phyloP scores from a whole-genome alignment of 2,888 invertebrate species.

The Beris morrisii region DNA sequence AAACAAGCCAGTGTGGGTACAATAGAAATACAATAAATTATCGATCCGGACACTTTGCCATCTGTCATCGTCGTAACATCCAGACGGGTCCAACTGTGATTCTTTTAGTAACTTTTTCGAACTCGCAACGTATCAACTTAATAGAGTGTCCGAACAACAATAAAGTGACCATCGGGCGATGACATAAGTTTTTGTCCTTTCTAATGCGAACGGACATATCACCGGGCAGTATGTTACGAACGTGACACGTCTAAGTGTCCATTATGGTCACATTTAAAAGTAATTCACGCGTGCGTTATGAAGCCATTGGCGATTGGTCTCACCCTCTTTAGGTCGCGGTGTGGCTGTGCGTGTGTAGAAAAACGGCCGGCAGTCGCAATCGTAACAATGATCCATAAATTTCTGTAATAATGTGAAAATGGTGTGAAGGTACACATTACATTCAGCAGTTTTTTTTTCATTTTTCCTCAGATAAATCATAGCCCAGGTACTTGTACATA shows the following conservation, averaged over 20 bases:
- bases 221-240: conserved; percentile 12
- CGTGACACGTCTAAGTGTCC: conserved; percentile 27
- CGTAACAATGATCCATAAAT: too few relatives aligned
- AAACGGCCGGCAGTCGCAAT: too few relatives aligned
- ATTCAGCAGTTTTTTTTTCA: too few relatives aligned
- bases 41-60: not conserved
- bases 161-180: conserved; percentile 14
- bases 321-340: conserved; percentile 4
- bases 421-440: too few relatives aligned
- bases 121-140: conserved; percentile 20
- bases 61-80: conserved; percentile 14
- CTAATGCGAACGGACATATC: conserved; percentile 1
- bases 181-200: conserved; percentile 23
- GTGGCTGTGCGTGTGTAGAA: too few relatives aligned
- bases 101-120: conserved; percentile 5
- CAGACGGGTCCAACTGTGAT: conserved; percentile 20
- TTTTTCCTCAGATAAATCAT: too few relatives aligned
- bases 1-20: conserved; percentile 21
- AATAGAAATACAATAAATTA: not conserved
- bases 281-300: conserved; percentile 21
- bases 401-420: too few relatives aligned
- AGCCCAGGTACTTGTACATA: too few relatives aligned
- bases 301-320: not conserved
- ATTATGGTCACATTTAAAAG: conserved; percentile 32
- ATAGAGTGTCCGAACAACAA: conserved; percentile 19